Conservation (phyloP, 2,797 vertebrate genomes). For the Psittacula derbiana region DNA sequence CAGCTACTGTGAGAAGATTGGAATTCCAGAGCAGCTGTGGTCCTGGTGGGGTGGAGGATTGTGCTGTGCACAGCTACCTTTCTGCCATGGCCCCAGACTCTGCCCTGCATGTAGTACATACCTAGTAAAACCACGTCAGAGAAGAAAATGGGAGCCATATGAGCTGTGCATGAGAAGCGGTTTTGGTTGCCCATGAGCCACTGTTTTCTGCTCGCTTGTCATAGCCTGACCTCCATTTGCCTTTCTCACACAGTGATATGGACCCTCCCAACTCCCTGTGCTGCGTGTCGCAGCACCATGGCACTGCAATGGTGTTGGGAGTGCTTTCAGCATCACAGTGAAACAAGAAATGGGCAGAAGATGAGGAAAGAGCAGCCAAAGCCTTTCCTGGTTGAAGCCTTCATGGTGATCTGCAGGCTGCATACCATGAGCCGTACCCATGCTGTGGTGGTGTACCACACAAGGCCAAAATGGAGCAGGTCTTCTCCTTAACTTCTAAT, state of each 20-base stretch:
- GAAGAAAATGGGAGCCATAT: neutral
- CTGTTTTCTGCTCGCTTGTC: neutral
- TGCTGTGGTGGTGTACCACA: neutral
- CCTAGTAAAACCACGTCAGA: neutral
- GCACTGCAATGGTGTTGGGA: neutral
- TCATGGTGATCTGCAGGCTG: neutral
- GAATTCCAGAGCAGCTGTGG: neutral
- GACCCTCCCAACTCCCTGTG: neutral
- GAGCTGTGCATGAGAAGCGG: neutral
- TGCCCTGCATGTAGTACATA: neutral
- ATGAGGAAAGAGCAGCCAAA: neutral
- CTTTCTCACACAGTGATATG: neutral
- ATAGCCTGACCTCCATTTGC: neutral
- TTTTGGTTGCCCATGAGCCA: neutral
- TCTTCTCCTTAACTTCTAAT: neutral
- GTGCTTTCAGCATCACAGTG: neutral
- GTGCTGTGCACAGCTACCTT: neutral
- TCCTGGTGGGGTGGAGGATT: neutral
- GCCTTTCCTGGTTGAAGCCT: neutral
- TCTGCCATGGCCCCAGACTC: neutral
- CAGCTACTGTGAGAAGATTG: neutral
- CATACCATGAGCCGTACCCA: neutral
- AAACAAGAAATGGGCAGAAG: neutral
- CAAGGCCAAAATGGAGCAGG: neutral
- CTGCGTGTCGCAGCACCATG: fast-evolving